These are phyloP conservation scores for Xenops minutus DNA, from an alignment of 2,797 vertebrate genomes.

Conservation along the genomic window DNA sequence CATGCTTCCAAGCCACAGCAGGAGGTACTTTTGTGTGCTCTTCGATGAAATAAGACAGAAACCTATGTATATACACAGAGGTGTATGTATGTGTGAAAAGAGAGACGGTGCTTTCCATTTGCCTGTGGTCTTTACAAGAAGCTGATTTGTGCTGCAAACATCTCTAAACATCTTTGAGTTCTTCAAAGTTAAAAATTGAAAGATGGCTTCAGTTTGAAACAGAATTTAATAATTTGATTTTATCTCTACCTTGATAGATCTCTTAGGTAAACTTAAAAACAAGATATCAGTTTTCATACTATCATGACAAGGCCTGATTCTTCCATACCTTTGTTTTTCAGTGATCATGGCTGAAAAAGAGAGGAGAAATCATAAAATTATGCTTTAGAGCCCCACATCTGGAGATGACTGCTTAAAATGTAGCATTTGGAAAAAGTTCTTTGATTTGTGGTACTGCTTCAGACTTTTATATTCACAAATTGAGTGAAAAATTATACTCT, in stretches of 20 bases:
- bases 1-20: background rate
- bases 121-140: background rate
- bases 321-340: background rate
- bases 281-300: background rate
- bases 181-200: background rate
- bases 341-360: background rate
- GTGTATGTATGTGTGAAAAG: background rate
- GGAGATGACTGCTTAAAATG: background rate
- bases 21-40: background rate
- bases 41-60: background rate
- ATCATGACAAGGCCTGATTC: background rate
- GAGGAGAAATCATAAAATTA: background rate
- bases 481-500: background rate
- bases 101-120: background rate
- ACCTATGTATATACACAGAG: rapidly evolving
- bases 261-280: background rate
- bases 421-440: background rate
- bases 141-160: background rate
- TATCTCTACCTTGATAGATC: background rate
- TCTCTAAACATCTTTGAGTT: background rate
- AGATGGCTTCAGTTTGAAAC: background rate
- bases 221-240: background rate
- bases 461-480: background rate
- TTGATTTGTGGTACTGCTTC: background rate
- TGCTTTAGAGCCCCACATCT: background rate